Conservation (phyloP, 2,113 vertebrate genomes). For the Bubo blakistoni region DNA sequence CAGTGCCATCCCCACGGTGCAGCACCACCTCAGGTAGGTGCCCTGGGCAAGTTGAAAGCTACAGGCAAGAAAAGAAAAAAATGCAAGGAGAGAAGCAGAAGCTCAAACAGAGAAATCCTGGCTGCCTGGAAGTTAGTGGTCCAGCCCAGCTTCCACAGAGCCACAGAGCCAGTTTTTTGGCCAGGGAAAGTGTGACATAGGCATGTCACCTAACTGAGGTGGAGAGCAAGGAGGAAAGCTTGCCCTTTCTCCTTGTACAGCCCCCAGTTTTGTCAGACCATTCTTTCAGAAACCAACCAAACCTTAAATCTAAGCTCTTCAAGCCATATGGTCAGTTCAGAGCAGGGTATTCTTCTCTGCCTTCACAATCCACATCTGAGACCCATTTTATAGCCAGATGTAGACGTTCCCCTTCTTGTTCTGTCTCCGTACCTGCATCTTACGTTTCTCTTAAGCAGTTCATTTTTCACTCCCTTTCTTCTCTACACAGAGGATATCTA, state of each 20-base stretch:
- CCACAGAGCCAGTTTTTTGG: not conserved
- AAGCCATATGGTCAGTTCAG: not conserved
- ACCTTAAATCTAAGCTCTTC: not conserved
- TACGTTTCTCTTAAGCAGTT: not conserved
- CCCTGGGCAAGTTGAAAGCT: not conserved
- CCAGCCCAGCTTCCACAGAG: not conserved
- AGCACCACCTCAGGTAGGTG: not conserved
- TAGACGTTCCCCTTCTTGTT: accelerated
- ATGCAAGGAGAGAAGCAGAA: not conserved
- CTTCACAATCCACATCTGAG: not conserved
- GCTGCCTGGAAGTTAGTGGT: not conserved
- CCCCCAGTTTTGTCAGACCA: not conserved
- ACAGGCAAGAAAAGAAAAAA: not conserved
- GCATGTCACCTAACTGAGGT: not conserved
- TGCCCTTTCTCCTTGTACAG: not conserved
- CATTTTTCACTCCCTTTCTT: not conserved
- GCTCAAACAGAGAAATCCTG: not conserved
- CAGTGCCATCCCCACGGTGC: accelerated
- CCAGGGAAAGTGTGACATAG: not conserved
- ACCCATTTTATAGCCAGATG: not conserved
- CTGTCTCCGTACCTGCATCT: not conserved
- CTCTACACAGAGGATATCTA: not conserved
- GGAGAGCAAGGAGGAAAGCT: not conserved
- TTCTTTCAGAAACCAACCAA: not conserved
- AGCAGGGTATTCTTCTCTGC: not conserved